phyloP scores from a whole-genome alignment of 1,140 invertebrate species.

The Sitophilus oryzae region DNA sequence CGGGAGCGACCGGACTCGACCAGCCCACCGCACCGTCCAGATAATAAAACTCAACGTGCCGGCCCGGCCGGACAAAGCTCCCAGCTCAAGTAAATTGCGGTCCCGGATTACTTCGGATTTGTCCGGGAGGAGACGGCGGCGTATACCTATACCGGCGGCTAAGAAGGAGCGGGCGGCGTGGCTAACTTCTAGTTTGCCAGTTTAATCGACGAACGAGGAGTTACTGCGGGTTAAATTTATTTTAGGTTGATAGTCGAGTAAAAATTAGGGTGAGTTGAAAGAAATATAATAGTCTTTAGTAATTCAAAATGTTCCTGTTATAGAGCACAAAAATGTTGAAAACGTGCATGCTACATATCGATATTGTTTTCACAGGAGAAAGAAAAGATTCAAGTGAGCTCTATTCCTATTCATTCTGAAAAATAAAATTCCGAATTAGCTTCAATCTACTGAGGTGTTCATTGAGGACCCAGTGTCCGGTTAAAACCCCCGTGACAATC shows the following conservation, averaged over 20 bases:
- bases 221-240: slow-evolving; percentile 4
- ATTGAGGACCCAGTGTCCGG: too few species aligned
- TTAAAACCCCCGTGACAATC: too few species aligned
- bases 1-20: background rate
- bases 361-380: too few species aligned
- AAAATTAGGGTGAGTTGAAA: background rate
- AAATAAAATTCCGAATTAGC: too few species aligned
- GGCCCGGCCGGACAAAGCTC: slow-evolving; percentile 44
- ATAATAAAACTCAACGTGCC: slow-evolving; percentile 49
- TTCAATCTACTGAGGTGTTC: too few species aligned
- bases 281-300: too few species aligned
- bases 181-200: slow-evolving; percentile 24
- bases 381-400: too few species aligned
- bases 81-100: slow-evolving; percentile 48
- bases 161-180: slow-evolving; percentile 15
- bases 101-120: slow-evolving; percentile 48
- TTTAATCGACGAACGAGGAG: slow-evolving; percentile 16
- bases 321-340: too few species aligned
- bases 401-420: too few species aligned
- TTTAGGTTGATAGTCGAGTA: background rate
- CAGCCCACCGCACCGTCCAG: slow-evolving; percentile 38
- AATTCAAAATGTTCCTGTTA: too few species aligned
- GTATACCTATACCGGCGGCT: slow-evolving; percentile 17
- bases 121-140: slow-evolving; percentile 45
- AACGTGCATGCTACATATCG: too few species aligned